Conservation (phyloP, 2,888 invertebrate species). For the Nowickia ferox region DNA sequence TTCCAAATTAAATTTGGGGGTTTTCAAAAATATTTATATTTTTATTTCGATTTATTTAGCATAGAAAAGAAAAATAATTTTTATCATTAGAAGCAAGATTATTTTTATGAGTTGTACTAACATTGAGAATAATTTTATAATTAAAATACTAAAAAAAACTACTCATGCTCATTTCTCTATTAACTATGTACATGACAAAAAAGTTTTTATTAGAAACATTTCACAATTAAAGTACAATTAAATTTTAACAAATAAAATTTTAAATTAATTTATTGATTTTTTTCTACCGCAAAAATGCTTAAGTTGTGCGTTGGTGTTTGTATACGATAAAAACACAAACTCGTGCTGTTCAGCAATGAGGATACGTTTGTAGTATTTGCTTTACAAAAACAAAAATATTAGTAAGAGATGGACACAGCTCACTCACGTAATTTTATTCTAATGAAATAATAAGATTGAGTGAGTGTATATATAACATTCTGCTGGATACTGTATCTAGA, state of each 20-base stretch:
- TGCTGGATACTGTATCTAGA: too few species aligned
- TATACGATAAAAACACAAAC: not conserved
- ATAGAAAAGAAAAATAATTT: constrained; percentile 6
- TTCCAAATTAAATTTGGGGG: constrained; percentile 11
- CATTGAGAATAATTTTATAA: not conserved
- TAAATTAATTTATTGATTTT: constrained; percentile 39
- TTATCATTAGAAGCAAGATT: not conserved
- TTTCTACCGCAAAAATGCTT: not conserved
- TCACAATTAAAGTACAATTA: constrained; percentile 19
- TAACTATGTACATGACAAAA: not conserved
- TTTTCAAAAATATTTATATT: constrained; percentile 19
- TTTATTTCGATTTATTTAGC: not conserved
- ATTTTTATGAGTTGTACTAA: not conserved
- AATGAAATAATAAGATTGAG: too few species aligned
- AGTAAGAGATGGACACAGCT: not conserved
- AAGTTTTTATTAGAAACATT: not conserved
- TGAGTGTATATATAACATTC: too few species aligned
- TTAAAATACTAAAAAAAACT: not conserved
- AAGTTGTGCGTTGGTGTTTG: not conserved
- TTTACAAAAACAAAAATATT: not conserved
- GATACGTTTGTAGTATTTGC: not conserved
- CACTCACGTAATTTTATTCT: not conserved
- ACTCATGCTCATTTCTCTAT: not conserved
- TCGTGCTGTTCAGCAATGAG: not conserved
- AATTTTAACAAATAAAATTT: constrained; percentile 10